phyloP scores from a whole-genome alignment of 2,888 invertebrate genomes.

The Leucoma salicis region DNA sequence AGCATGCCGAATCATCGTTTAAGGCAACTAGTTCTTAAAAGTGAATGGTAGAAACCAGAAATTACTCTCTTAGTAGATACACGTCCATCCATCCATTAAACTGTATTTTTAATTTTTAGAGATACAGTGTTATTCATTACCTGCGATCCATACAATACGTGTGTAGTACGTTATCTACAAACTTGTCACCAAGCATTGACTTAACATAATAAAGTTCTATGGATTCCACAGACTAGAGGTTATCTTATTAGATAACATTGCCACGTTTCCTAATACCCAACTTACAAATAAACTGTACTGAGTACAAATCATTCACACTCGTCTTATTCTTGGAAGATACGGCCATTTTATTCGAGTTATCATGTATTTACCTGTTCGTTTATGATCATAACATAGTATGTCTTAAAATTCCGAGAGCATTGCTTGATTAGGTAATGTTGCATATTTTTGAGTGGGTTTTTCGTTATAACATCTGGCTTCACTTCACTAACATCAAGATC shows the following conservation, averaged over 20 bases:
- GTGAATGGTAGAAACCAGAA: too few species aligned
- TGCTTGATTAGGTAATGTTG: background rate
- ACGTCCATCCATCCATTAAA: too few species aligned
- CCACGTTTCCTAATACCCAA: constrained; percentile 24
- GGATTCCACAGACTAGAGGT: constrained; percentile 27
- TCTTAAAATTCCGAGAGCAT: constrained; percentile 1
- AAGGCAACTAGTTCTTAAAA: too few species aligned
- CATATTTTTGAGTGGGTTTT: background rate
- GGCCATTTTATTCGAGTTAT: constrained; percentile 4
- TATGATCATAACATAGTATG: constrained; percentile 16
- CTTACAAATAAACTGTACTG: background rate
- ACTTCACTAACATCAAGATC: too few species aligned
- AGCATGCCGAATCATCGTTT: too few species aligned
- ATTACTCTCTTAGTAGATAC: too few species aligned
- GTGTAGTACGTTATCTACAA: constrained; percentile 9
- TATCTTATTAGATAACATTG: constrained; percentile 26
- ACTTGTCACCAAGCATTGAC: constrained; percentile 21
- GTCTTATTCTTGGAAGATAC: constrained; percentile 11
- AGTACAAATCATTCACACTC: background rate
- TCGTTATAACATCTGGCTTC: too few species aligned
- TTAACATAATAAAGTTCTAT: constrained; percentile 16
- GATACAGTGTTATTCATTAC: too few species aligned
- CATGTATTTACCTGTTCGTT: constrained; percentile 2
- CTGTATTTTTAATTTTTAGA: too few species aligned
- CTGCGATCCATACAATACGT: too few species aligned